Conservation (phyloP, 2,888 invertebrate genomes). For the Carcina quercana region DNA sequence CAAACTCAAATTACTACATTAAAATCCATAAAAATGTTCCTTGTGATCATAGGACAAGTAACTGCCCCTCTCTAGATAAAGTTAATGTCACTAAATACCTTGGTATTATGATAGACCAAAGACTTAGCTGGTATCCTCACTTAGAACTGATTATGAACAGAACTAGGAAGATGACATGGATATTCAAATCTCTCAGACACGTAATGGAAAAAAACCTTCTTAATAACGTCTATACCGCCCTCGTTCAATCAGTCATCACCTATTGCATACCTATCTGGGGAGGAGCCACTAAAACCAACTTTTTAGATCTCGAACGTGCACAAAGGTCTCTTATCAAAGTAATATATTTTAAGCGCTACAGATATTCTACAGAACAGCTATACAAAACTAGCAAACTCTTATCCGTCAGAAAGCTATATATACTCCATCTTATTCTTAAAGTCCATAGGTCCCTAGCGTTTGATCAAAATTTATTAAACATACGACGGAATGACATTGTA, state of each 20-base stretch:
- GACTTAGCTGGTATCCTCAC: constrained; percentile 8
- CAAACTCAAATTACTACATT: background rate
- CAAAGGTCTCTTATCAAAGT: background rate
- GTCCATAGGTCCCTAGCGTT: too few relatives aligned
- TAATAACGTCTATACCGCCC: background rate
- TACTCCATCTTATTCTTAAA: too few relatives aligned
- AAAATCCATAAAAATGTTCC: background rate
- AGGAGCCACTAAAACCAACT: background rate
- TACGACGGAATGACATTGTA: background rate
- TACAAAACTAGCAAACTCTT: too few relatives aligned
- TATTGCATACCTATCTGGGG: background rate
- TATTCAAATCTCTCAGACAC: constrained; percentile 10
- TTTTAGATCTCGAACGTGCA: background rate
- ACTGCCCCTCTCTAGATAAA: constrained; percentile 3
- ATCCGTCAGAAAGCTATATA: too few relatives aligned
- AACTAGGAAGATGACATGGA: constrained; percentile 9
- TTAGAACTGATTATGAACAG: constrained; percentile 3
- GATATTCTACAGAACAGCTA: too few relatives aligned
- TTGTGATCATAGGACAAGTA: background rate
- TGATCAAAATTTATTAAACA: too few relatives aligned
- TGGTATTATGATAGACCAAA: constrained; percentile 7
- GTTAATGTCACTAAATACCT: constrained; percentile 9
- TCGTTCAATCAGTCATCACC: background rate
- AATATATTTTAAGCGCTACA: too few relatives aligned
- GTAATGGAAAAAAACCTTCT: constrained; percentile 3